A percentile compares a stretch with the other conserved stretches of the same genome.
phyloP scores from a whole-genome alignment of 2,888 invertebrate genomes.

The Macrosiphum euphorbiae region DNA sequence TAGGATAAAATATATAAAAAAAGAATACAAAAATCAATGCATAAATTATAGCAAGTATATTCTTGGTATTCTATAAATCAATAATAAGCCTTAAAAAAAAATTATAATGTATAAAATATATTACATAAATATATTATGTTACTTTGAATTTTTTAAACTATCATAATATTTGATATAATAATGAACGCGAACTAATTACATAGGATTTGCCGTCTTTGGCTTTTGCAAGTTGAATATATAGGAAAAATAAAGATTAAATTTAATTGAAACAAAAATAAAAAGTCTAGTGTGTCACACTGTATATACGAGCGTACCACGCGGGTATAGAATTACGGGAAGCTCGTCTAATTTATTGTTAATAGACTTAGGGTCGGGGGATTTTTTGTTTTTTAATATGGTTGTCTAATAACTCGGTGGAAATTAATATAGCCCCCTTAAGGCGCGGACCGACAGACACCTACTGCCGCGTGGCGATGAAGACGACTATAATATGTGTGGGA shows the following conservation, averaged over 20 bases:
- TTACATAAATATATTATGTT: background rate
- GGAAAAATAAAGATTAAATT: background rate
- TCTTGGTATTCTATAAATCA: background rate
- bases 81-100: background rate
- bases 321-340: constrained; percentile 42
- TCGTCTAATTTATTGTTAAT: constrained; percentile 54
- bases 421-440: constrained; percentile 17
- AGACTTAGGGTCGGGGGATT: constrained; percentile 16
- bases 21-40: background rate
- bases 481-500: background rate
- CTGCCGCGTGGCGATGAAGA: background rate
- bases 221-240: background rate
- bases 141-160: background rate
- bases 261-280: background rate
- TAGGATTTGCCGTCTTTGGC: background rate
- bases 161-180: background rate
- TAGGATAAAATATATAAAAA: background rate
- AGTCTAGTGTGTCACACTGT: background rate
- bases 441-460: constrained; percentile 37
- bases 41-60: background rate
- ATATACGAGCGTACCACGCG: background rate
- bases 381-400: constrained; percentile 41
- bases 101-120: background rate
- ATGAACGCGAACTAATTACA: background rate
- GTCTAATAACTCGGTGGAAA: constrained; percentile 16